Evolutionary conservation across 2,797 vertebrate genomes (phyloP), one percentile per base, ranked within the genome.

Genomic region (Semotilus atromaculatus): DNA sequence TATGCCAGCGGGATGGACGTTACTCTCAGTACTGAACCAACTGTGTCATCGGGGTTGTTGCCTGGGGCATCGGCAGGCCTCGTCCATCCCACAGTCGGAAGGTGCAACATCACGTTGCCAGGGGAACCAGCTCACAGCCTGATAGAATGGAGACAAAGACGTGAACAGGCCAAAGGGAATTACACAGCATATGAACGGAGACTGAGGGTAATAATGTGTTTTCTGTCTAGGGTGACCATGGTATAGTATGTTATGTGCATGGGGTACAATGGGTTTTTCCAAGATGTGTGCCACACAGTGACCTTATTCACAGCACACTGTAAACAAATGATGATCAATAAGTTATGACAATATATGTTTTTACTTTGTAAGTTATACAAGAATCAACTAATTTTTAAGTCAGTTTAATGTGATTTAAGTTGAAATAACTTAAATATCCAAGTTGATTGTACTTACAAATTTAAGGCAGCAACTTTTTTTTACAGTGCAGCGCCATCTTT

Each of bases 1-100:
- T 97, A 99, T 92, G 97, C 98, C 79, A 99, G 97, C 0, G 98
- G 98, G 62, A 99, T 99, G 98, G 98, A 99, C 91, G 95, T 99
- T 91, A 96, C 94, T 0, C 96, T 99, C 62, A 97, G 94, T 91
- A 97, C 97, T 0, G 98, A 99, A 91, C 97, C 97, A 36, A 97
- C 98, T 82, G 95, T 98, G 88, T 90, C 95, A 21, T 76, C 85
- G 0, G 89, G 85, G 60, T 29, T 81, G 11, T 70, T 80, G 92
- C 93, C 0, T 94, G 96, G 0, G 96, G 94, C 1, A 90, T 87
- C 16, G 87, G 95, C 95, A 0, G 97, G 97, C 23, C 96, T 96
- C 11, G 96, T 98, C 88, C 98, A 97, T 89, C 98, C 98, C 86
- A 98, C 97, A 0, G 93, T 98, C 79, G 98, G 98, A 78, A 97